Evolutionary conservation across 2,888 invertebrate species (phyloP).

Genomic region (Aelia acuminata): DNA sequence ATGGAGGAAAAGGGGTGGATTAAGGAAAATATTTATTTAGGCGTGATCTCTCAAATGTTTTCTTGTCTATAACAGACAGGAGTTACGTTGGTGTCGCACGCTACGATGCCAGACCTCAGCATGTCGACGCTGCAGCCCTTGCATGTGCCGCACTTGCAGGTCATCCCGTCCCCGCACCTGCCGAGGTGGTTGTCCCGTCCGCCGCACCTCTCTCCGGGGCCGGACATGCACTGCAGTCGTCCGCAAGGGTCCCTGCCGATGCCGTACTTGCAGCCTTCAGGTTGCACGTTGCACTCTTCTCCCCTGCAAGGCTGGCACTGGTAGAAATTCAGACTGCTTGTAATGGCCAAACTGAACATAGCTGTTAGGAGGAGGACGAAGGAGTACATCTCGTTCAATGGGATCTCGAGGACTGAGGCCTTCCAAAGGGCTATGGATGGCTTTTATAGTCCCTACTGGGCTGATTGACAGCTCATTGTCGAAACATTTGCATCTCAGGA

Average conservation of each 20-base stretch:
- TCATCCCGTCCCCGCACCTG: slow-evolving; percentile 62
- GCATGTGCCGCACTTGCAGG: slow-evolving; percentile 61
- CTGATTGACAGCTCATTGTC: slow-evolving; percentile 5
- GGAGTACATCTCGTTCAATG: not conserved
- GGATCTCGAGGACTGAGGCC: not conserved
- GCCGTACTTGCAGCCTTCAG: slow-evolving; percentile 59
- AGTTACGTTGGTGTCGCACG: slow-evolving; percentile 58
- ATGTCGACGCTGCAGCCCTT: slow-evolving; percentile 60
- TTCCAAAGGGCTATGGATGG: not conserved
- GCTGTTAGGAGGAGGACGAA: slow-evolving; percentile 60
- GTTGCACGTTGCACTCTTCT: slow-evolving; percentile 62
- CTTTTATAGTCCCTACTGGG: not conserved
- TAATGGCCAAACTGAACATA: slow-evolving; percentile 35
- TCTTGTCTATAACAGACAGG: slow-evolving; percentile 57
- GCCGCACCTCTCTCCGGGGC: slow-evolving; percentile 61
- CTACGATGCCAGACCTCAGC: slow-evolving; percentile 58
- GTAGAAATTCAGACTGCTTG: slow-evolving; percentile 63
- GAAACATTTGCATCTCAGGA: slow-evolving; percentile 2
- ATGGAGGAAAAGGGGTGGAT: too few species aligned
- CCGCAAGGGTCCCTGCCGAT: slow-evolving; percentile 58
- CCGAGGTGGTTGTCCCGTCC: slow-evolving; percentile 61
- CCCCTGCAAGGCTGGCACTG: slow-evolving; percentile 65
- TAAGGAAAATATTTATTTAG: not conserved
- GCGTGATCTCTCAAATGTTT: not conserved
- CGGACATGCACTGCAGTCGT: slow-evolving; percentile 56